Conservation (phyloP, 2,113 vertebrate species). For the Potamarius usumacintae region DNA sequence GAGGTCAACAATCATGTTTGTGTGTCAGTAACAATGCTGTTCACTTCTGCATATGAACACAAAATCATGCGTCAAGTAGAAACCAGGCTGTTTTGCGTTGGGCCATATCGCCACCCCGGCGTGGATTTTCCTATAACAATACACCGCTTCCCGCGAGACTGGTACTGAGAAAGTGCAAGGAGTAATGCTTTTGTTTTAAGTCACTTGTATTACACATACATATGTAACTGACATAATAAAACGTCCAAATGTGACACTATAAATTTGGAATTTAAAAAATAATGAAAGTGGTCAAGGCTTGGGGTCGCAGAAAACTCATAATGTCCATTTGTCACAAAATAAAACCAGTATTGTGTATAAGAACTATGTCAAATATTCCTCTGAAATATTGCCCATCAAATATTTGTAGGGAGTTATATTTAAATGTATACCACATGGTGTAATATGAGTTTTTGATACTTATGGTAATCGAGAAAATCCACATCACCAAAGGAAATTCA, state of each 20-base stretch:
- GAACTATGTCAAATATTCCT: background rate
- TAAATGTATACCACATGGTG: background rate
- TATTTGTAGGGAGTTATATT: background rate
- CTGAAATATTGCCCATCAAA: background rate
- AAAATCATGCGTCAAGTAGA: background rate
- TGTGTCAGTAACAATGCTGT: too few relatives aligned
- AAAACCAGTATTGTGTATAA: background rate
- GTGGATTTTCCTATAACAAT: background rate
- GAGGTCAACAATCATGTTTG: background rate
- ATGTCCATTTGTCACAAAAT: background rate
- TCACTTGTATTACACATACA: background rate
- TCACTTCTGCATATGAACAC: too few relatives aligned
- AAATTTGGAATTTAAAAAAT: background rate
- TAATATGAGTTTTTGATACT: slow-evolving; percentile 9
- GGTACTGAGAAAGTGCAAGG: background rate
- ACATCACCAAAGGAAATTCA: slow-evolving; percentile 34
- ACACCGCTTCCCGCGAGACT: background rate
- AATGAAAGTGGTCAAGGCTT: background rate
- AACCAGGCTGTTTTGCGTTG: background rate
- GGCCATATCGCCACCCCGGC: background rate
- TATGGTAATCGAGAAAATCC: slow-evolving; percentile 37
- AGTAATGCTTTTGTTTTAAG: background rate
- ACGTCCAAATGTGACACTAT: background rate
- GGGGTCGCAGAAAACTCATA: background rate
- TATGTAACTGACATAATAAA: background rate